Conservation (phyloP, 1,140 invertebrate genomes). For the Drosophila pseudoobscura region DNA sequence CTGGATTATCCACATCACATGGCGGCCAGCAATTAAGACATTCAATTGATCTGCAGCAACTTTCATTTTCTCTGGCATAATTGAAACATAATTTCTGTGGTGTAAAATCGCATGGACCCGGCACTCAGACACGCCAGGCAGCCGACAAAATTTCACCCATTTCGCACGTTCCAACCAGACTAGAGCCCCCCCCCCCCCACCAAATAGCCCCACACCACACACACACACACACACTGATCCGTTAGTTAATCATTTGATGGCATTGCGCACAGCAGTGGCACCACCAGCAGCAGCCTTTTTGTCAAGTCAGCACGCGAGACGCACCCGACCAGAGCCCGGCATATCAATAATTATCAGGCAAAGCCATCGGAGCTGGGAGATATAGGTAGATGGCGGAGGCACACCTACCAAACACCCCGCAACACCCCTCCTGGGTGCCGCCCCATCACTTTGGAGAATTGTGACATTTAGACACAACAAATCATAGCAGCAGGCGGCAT, state of each 20-base stretch:
- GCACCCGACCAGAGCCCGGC: constrained; percentile 39
- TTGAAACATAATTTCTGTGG: constrained; percentile 80
- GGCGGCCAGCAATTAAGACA: constrained; percentile 62
- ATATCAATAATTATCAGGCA: constrained; percentile 71
- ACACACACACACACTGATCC: constrained; percentile 19
- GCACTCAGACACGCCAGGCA: constrained; percentile 60
- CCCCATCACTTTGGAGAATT: constrained; percentile 66
- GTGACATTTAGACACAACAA: constrained; percentile 81
- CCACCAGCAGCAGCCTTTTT: constrained; percentile 48
- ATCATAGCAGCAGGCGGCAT: constrained; percentile 67
- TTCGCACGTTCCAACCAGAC: constrained; percentile 62
- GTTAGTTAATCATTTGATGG: constrained; percentile 82
- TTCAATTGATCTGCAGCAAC: constrained; percentile 68
- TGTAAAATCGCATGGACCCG: constrained; percentile 60
- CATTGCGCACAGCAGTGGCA: constrained; percentile 38
- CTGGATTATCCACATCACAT: constrained; percentile 38
- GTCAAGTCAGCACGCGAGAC: constrained; percentile 66
- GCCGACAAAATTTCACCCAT: constrained; percentile 71
- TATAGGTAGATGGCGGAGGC: constrained; percentile 43
- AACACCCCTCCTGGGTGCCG: background rate
- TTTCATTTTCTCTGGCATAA: constrained; percentile 76
- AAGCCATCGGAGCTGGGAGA: constrained; percentile 60
- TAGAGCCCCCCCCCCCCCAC: background rate
- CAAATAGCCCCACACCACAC: background rate
- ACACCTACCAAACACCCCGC: constrained; percentile 10